Conservation (phyloP, 2,113 vertebrate species). For the Eretmochelys imbricata region DNA sequence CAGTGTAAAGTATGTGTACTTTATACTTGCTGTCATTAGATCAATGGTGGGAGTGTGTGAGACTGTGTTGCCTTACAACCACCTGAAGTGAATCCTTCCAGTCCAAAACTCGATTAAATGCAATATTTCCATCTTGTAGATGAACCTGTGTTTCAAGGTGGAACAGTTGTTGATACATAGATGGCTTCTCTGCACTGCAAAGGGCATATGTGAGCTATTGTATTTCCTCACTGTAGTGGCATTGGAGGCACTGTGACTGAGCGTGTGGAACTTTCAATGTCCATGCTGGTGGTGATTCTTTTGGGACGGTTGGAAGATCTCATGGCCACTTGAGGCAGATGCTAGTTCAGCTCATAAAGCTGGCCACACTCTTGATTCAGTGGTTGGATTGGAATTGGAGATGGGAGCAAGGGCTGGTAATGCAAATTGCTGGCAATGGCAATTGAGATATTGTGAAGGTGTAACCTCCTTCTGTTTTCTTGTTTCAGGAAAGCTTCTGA, state of each 20-base stretch:
- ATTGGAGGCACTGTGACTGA: not conserved
- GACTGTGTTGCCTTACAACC: not conserved
- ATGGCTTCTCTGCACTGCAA: not conserved
- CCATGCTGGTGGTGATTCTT: not conserved
- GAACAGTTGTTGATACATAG: not conserved
- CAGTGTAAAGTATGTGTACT: not conserved
- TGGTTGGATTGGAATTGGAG: not conserved
- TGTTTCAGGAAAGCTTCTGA: not conserved
- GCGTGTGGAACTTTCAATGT: not conserved
- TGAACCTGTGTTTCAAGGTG: not conserved
- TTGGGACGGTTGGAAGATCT: not conserved
- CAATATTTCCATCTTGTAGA: not conserved
- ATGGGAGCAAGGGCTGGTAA: not conserved
- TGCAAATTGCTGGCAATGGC: not conserved
- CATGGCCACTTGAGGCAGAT: not conserved
- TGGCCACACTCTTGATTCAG: not conserved
- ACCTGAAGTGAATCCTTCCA: slow-evolving; percentile 1
- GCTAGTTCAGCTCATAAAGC: not conserved
- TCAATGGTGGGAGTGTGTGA: not conserved
- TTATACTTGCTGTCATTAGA: not conserved
- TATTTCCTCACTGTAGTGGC: not conserved
- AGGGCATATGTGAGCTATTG: not conserved
- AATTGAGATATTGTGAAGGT: not conserved
- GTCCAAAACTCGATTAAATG: not conserved
- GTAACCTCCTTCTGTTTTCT: not conserved